phyloP scores from a whole-genome alignment of 2,888 invertebrate species.

The Lithophane socia region DNA sequence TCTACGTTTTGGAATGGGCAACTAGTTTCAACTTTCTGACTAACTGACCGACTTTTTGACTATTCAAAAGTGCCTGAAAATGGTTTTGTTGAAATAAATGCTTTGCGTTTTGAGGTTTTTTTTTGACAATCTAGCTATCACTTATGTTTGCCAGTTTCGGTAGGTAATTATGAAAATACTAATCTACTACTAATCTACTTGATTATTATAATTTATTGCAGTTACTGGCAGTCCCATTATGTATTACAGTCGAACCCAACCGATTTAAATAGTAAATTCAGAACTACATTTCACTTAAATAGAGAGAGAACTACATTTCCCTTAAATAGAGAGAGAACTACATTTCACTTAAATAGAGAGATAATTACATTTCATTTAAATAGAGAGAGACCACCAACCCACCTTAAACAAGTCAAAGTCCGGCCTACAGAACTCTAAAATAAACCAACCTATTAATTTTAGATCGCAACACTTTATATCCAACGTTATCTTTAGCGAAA shows the following conservation, averaged over 20 bases:
- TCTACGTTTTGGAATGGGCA: too few relatives aligned
- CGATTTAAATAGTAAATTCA: too few relatives aligned
- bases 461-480: slow-evolving; percentile 72
- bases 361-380: neutral
- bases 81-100: too few relatives aligned
- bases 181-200: too few relatives aligned
- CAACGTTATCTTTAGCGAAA: slow-evolving; percentile 84
- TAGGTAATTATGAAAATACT: neutral
- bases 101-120: too few relatives aligned
- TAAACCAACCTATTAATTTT: slow-evolving; percentile 46
- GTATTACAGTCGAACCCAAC: neutral
- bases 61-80: too few relatives aligned
- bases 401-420: slow-evolving; percentile 14
- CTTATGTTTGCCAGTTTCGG: too few relatives aligned
- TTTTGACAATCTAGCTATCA: too few relatives aligned
- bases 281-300: neutral
- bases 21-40: too few relatives aligned
- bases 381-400: neutral
- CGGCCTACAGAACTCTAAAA: slow-evolving; percentile 37
- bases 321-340: neutral
- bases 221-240: neutral
- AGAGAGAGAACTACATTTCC: neutral
- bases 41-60: too few relatives aligned
- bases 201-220: neutral
- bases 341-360: neutral